Percentiles rank a stretch among this genome's conserved stretches.
Evolutionary conservation across 1,140 invertebrate species (phyloP).

Genomic region (Drosophila parabipectinata): DNA sequence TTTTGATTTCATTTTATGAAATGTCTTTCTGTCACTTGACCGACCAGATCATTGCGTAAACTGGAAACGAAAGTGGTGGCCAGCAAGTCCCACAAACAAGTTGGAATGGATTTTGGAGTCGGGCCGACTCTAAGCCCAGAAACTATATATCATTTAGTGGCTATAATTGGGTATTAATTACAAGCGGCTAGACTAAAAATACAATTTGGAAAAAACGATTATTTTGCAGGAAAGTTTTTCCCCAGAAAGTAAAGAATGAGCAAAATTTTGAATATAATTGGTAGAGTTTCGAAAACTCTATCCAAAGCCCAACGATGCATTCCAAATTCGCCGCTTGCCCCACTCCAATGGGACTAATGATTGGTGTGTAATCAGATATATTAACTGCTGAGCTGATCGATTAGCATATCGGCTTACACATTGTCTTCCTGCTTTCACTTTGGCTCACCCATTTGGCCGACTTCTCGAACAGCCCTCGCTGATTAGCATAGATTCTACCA

Average conservation of each 20-base stretch:
- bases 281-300: conserved; percentile 25
- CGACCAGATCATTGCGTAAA: conserved; percentile 42
- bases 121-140: conserved; percentile 10
- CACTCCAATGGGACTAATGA: conserved; percentile 8
- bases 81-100: conserved; percentile 40
- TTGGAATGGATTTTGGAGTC: conserved; percentile 36
- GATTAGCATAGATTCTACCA: conserved; percentile 61
- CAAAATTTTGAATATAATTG: conserved; percentile 26
- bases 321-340: conserved; percentile 16
- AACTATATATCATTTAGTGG: conserved; percentile 31
- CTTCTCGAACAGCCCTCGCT: conserved; percentile 39
- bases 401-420: conserved; percentile 52
- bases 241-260: conserved; percentile 6
- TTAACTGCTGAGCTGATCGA: conserved; percentile 12
- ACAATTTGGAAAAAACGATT: conserved; percentile 1
- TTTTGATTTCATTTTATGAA: conserved; percentile 51
- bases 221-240: conserved; percentile 7
- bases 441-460: background rate
- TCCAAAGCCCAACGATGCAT: conserved; percentile 36
- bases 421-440: conserved; percentile 69
- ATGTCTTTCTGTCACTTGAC: conserved; percentile 43
- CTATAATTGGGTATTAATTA: conserved; percentile 22
- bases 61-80: conserved; percentile 50
- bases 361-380: conserved; percentile 31
- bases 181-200: background rate